Evolutionary conservation across 92 coral and sea anemone species (phyloP), one percentile per base, ranked within the genome.

Genomic region (Phymanthus crucifer): DNA sequence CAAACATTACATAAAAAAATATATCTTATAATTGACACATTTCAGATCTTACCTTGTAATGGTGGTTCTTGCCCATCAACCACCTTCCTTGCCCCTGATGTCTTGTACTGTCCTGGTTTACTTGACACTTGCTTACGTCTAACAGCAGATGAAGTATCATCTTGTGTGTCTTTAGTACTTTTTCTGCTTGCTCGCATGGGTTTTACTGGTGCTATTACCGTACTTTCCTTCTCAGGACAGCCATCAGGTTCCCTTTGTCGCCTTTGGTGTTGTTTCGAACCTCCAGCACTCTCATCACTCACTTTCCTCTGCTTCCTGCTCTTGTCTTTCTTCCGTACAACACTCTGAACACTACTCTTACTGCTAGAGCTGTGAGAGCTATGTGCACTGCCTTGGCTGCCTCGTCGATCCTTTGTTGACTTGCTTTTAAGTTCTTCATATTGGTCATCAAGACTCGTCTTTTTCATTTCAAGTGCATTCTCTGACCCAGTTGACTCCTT

Each of bases 351-450:
- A 67, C 97, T 93, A 47, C 97, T 86, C 26, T 38, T 90, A 66
- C 97, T 90, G 45, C 97, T 91, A 47, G 92, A 91, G 72, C 92
- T 93, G 58, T 84, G 91, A 26, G 97, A 89, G 69, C 97, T 92
- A 54, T 84, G 91, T n/a, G 91, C 75, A 73, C 97, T 92, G 12
- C 83, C 78, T 34, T 86, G 90, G 66, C 93, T 89, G 45, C 85
- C 83, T 32, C 79, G 54, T 45, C 87, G 74, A 14, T 75, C 75
- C 66, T 75, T 65, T 18, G 83, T 29, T 18, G 81, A 77, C 32
- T 76, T 69, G 19, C 1, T 43, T 78, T 80, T 61, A 52, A 86
- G 83, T 18, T 38, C 52, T 48, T 87, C 78, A 73, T 75, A 82
- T 74, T 90, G 91, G 58, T 84, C 88, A 79, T 90, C 92, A 35